Evolutionary conservation across 2,797 vertebrate genomes (phyloP), one percentile per base, ranked within the genome.

Genomic region (Anguilla anguilla): DNA sequence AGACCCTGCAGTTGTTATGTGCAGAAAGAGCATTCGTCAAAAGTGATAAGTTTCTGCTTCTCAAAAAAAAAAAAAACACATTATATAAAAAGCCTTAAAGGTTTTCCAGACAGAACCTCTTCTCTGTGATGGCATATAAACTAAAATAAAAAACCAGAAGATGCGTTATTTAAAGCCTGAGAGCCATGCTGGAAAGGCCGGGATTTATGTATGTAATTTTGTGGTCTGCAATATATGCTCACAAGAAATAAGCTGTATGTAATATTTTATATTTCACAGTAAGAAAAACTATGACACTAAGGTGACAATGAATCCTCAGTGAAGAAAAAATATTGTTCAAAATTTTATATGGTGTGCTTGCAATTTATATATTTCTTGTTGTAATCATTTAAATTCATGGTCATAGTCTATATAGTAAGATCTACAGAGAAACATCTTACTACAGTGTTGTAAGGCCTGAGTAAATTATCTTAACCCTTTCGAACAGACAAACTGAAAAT

Each of bases 1-100:
- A 59, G 64, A 89, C 88, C 86, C 86, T 64, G 87, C 90, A 59
- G 55, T 67, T 88, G 83, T 91, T 39, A 89, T 88, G 77, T 88
- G 85, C 90, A 69, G 85, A 88, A 81, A 86, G 88, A 88, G 72
- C 55, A 67, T 0, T 0, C 86, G 86, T 39, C 55, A 84, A 77
- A 72, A 89, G 10, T 89, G 83, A 7, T 15, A 89, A 49, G 31
- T 67, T 87, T 72, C 69, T 77, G 55, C 77, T 85, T 89, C n/a
- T 35, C 86, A 86, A 89, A 85, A 85, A 85, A 86, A 64, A 6
- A 82, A 17, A 46, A 4, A 46, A 59, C 3, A 19, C 15, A 59
- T 91, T 74, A 82, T 82, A 72, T 81, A 86, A 61, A 79, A 79
- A 59, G 55, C 64, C 61, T 69, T 84, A 59, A 89, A 89, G 85